phyloP scores from a whole-genome alignment of 2,888 invertebrate genomes.

The Brenthis ino region DNA sequence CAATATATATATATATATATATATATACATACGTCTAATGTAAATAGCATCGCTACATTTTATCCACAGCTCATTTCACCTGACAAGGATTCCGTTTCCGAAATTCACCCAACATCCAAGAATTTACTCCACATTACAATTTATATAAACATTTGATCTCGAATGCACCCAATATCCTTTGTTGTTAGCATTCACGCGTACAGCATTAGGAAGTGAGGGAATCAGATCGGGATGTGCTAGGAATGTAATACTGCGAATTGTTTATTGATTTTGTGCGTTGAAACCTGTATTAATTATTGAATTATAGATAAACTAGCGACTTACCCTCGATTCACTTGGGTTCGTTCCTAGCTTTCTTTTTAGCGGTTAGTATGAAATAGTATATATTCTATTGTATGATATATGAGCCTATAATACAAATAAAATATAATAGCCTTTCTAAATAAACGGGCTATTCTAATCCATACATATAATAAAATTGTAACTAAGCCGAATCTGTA shows the following conservation, averaged over 20 bases:
- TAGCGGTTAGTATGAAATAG: no score
- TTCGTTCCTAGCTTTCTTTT: neutral
- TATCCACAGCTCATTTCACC: conserved; percentile 2
- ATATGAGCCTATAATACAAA: no score
- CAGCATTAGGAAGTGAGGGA: conserved; percentile 25
- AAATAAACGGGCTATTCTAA: no score
- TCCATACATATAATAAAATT: no score
- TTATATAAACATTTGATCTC: conserved; percentile 36
- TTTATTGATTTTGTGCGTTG: conserved; percentile 14
- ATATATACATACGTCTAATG: no score
- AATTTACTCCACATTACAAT: conserved; percentile 31
- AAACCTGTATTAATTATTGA: conserved; percentile 1
- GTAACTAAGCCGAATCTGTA: no score
- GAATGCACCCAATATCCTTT: conserved; percentile 35
- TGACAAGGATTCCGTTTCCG: conserved; percentile 8
- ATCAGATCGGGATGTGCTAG: conserved; percentile 21
- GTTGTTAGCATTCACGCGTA: conserved; percentile 30
- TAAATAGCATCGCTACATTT: conserved; percentile 2
- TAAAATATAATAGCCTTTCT: no score
- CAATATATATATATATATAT: no score
- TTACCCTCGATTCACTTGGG: no score
- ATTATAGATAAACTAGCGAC: neutral
- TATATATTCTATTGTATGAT: no score
- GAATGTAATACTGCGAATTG: conserved; percentile 24
- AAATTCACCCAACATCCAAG: conserved; percentile 6